Evolutionary conservation across 2,797 vertebrate genomes (phyloP).

Genomic region (Podarcis lilfordi): DNA sequence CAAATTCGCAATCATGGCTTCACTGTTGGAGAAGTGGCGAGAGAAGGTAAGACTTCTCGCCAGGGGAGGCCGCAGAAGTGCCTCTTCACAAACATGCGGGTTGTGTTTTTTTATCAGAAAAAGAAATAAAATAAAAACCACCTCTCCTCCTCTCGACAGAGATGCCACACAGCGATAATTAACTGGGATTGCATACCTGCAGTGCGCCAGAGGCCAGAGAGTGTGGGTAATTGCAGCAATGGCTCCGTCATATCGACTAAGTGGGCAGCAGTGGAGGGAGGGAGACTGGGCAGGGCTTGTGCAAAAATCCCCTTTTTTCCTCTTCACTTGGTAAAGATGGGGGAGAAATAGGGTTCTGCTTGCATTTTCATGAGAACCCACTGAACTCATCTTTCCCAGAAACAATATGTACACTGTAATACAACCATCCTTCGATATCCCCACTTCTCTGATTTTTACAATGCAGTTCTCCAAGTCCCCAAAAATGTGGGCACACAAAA

Average conservation of each 20-base stretch:
- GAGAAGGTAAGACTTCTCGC: constrained; percentile 73
- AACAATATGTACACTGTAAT: too few relatives aligned
- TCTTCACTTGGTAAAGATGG: too few relatives aligned
- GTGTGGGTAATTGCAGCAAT: constrained; percentile 28
- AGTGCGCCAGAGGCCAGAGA: constrained; percentile 32
- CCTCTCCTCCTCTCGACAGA: constrained; percentile 53
- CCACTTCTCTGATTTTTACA: too few relatives aligned
- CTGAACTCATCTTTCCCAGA: too few relatives aligned
- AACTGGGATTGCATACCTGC: constrained; percentile 80
- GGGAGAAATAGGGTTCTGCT: too few relatives aligned
- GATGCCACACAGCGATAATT: constrained; percentile 72
- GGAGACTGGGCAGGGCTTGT: background rate
- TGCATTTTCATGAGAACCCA: too few relatives aligned
- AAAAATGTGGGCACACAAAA: too few relatives aligned
- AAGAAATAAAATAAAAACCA: constrained; percentile 5
- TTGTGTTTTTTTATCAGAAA: constrained; percentile 24
- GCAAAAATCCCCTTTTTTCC: background rate
- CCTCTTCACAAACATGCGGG: constrained; percentile 58
- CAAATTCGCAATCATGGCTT: constrained; percentile 90
- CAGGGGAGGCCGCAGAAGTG: constrained; percentile 64
- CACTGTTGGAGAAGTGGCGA: constrained; percentile 60
- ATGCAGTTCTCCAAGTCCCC: too few relatives aligned
- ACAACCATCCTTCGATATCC: too few relatives aligned
- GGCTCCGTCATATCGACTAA: constrained; percentile 42
- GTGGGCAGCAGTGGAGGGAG: constrained; percentile 2